Conservation (phyloP, 1,140 invertebrate species). For the Bombus pyrosoma region DNA sequence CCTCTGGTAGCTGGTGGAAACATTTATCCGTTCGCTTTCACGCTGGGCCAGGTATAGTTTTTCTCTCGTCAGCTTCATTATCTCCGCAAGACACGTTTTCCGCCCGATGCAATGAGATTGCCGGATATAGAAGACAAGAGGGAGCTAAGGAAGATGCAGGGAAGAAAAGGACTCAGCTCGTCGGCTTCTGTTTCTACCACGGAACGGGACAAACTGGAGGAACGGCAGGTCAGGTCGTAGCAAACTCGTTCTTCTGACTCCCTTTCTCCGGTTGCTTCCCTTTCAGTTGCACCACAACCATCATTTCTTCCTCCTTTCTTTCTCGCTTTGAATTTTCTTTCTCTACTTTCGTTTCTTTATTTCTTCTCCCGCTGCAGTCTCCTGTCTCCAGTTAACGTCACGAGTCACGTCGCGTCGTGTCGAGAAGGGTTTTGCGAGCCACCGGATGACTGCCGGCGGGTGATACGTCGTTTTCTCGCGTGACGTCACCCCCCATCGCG, state of each 20-base stretch:
- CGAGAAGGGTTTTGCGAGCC: slow-evolving; percentile 74
- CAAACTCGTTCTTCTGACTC: slow-evolving; percentile 42
- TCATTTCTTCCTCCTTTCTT: slow-evolving; percentile 13
- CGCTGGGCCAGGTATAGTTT: slow-evolving; percentile 57
- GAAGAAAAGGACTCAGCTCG: not conserved
- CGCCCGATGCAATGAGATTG: slow-evolving; percentile 64
- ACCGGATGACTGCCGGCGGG: slow-evolving; percentile 69
- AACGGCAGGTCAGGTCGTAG: slow-evolving; percentile 23
- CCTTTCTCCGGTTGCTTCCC: not conserved
- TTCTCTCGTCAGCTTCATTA: slow-evolving; percentile 65
- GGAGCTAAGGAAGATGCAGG: slow-evolving; percentile 15
- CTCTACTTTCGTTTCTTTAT: slow-evolving; percentile 51
- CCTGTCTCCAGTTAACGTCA: slow-evolving; percentile 71
- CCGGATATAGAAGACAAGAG: slow-evolving; percentile 49
- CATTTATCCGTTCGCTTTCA: slow-evolving; percentile 53
- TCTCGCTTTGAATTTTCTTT: slow-evolving; percentile 46
- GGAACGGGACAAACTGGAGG: slow-evolving; percentile 37
- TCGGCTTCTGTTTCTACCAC: slow-evolving; percentile 54
- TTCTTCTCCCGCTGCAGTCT: slow-evolving; percentile 53
- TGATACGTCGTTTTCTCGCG: slow-evolving; percentile 71
- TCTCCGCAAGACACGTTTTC: slow-evolving; percentile 63
- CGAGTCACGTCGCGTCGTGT: slow-evolving; percentile 76
- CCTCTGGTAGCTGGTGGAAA: not conserved
- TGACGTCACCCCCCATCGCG: slow-evolving; percentile 60
- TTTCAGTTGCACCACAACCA: not conserved